Percentiles rank a stretch among this genome's conserved stretches.
These are phyloP conservation scores for Cheilosia impressa DNA, from an alignment of 2,888 invertebrate species.

Conservation along the genomic window DNA sequence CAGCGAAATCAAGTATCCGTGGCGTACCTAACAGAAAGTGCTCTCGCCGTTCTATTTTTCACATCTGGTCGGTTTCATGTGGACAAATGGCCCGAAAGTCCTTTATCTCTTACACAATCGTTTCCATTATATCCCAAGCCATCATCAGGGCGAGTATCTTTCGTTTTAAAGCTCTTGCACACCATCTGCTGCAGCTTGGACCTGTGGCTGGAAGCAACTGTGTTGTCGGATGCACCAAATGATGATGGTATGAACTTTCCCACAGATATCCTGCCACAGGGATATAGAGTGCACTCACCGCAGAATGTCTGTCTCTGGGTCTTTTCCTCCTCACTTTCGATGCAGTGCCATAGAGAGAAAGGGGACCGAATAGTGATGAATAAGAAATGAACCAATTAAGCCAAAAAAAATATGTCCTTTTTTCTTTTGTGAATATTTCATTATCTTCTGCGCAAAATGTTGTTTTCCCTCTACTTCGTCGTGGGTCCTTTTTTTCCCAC, in stretches of 20 bases:
- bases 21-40: neutral
- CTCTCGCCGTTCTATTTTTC: conserved; percentile 1
- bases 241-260: conserved; percentile 6
- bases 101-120: conserved; percentile 18
- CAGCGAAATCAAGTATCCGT: neutral
- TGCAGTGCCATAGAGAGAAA: neutral
- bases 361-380: conserved; percentile 75
- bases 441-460: conserved; percentile 53
- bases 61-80: conserved; percentile 16
- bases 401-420: conserved; percentile 77
- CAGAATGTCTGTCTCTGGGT: neutral
- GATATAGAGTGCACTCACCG: conserved; percentile 33
- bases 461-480: neutral
- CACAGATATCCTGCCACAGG: conserved; percentile 14
- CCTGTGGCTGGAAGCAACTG: conserved; percentile 11
- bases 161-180: neutral
- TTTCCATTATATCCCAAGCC: neutral
- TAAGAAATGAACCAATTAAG: conserved; percentile 82
- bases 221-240: neutral
- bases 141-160: neutral
- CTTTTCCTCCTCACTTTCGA: neutral
- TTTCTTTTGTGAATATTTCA: conserved; percentile 79
- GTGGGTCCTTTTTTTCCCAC: neutral
- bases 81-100: conserved; percentile 38
- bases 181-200: conserved; percentile 13